These are phyloP conservation scores for Pygoscelis antarcticus DNA, from an alignment of 2,113 vertebrate species.

Conservation along the genomic window DNA sequence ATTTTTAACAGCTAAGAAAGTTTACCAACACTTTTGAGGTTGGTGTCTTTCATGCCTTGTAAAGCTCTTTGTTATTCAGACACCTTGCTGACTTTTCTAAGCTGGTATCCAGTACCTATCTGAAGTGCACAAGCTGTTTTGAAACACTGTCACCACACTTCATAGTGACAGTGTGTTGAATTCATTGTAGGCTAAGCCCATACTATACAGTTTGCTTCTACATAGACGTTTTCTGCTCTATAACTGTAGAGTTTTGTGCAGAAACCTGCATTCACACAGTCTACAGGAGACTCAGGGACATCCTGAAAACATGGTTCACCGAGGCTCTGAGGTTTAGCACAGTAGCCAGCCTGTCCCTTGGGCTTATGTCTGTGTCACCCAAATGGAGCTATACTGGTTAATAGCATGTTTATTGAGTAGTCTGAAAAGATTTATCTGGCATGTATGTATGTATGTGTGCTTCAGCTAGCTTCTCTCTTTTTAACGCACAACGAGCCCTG, in stretches of 20 bases:
- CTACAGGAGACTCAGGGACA: neutral
- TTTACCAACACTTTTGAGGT: neutral
- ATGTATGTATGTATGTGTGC: fast-evolving
- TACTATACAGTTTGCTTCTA: neutral
- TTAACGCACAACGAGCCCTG: neutral
- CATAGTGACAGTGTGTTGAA: neutral
- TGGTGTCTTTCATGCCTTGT: neutral
- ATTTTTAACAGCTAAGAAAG: neutral
- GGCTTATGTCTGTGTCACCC: neutral
- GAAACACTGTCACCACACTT: neutral
- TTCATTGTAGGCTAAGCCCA: fast-evolving
- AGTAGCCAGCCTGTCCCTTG: neutral
- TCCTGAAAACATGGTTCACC: neutral
- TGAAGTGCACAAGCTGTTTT: neutral
- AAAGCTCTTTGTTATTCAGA: neutral
- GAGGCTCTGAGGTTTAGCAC: neutral
- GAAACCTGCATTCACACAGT: neutral
- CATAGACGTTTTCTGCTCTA: neutral
- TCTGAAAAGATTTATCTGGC: neutral
- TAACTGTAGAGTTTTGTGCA: neutral
- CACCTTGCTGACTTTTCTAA: neutral
- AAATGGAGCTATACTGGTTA: neutral
- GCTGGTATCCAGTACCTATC: neutral
- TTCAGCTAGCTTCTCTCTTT: neutral
- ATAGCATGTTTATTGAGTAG: neutral